Conservation (phyloP, 2,113 vertebrate genomes). For the human region DNA sequence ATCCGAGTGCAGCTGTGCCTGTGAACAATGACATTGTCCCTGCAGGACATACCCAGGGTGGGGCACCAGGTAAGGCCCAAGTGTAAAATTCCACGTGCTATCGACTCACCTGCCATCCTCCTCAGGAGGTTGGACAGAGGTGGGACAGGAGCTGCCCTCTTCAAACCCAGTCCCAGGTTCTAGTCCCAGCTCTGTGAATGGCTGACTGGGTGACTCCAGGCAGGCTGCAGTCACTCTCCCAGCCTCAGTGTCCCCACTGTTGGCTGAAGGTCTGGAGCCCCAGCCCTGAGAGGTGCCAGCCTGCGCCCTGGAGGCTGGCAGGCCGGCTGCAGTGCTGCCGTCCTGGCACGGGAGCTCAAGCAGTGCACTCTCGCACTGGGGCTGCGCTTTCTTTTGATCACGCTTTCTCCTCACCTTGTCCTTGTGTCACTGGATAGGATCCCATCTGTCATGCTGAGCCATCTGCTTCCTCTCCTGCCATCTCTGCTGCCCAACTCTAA, state of each 20-base stretch:
- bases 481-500: constrained; percentile 69
- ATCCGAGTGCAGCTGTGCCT: accelerated
- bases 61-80: accelerated
- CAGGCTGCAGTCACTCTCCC: neutral
- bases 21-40: neutral
- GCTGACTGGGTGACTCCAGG: neutral
- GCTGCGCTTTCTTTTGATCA: neutral
- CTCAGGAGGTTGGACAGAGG: neutral
- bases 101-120: neutral
- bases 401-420: constrained; percentile 68
- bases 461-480: constrained; percentile 71
- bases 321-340: neutral
- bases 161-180: neutral
- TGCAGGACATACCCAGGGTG: neutral
- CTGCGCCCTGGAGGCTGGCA: neutral
- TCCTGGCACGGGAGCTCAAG: neutral
- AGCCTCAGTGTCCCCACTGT: neutral
- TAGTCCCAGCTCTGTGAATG: neutral
- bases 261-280: neutral
- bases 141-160: neutral
- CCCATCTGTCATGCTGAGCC: constrained; percentile 68
- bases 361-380: neutral
- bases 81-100: neutral
- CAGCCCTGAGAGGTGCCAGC: neutral
- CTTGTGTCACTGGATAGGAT: constrained; percentile 59